phyloP scores from a whole-genome alignment of 2,113 vertebrate species.

The Myiozetetes cayanensis region DNA sequence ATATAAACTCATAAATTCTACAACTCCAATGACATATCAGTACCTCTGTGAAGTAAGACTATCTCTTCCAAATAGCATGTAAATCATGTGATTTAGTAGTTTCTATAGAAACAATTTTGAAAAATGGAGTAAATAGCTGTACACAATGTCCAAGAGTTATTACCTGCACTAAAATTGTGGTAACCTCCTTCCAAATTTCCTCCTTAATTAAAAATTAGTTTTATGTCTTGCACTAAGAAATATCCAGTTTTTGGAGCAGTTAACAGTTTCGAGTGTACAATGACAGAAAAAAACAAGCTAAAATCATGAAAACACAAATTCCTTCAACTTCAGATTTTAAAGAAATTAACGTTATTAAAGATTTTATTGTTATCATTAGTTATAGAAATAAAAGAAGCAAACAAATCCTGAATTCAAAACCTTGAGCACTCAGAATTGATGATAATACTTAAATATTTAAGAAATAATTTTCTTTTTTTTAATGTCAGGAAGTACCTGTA shows the following conservation, averaged over 20 bases:
- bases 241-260: neutral
- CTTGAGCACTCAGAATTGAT: neutral
- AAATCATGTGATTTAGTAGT: conserved; percentile 50
- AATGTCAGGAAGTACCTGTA: neutral
- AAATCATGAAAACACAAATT: neutral
- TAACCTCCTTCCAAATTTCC: neutral
- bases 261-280: neutral
- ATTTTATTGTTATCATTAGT: neutral
- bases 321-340: neutral
- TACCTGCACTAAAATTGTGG: neutral
- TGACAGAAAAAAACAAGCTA: neutral
- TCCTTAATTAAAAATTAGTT: neutral
- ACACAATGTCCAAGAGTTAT: conserved; percentile 53
- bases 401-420: neutral
- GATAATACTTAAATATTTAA: neutral
- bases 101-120: conserved; percentile 63
- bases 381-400: neutral
- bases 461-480: neutral
- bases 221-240: neutral
- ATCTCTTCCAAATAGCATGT: conserved; percentile 7
- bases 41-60: conserved; percentile 31
- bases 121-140: conserved; percentile 58
- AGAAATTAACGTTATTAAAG: neutral
- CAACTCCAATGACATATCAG: neutral
- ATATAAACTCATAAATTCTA: conserved; percentile 48